phyloP scores from a whole-genome alignment of 2,888 invertebrate genomes.

The Hemistola chrysoprasaria region DNA sequence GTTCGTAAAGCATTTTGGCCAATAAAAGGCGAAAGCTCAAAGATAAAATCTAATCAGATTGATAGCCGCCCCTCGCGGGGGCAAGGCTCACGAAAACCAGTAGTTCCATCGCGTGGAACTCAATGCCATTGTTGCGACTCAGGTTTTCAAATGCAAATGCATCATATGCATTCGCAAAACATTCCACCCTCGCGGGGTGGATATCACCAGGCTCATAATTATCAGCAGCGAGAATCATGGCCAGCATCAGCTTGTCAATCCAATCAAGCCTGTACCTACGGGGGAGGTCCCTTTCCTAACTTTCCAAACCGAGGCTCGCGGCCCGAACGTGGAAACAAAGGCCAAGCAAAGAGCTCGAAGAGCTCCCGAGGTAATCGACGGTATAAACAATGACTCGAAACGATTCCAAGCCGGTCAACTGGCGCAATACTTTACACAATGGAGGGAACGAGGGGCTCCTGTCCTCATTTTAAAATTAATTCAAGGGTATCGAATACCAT shows the following conservation, averaged over 20 bases:
- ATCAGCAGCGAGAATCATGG: too few species aligned
- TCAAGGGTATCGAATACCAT: slow-evolving; percentile 14
- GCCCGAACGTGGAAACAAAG: slow-evolving; percentile 3
- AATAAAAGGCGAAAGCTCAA: not conserved
- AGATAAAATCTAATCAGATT: too few species aligned
- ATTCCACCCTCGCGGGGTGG: slow-evolving; percentile 1
- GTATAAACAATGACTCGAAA: slow-evolving; percentile 1
- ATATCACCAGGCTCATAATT: too few species aligned
- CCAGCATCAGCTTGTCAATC: too few species aligned
- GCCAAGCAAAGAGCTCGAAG: not conserved
- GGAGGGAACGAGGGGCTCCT: slow-evolving; percentile 11
- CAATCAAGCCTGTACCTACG: too few species aligned
- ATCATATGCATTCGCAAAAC: not conserved
- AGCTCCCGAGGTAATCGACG: slow-evolving; percentile 1
- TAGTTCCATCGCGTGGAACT: slow-evolving; percentile 18
- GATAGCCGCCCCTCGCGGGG: slow-evolving; percentile 20
- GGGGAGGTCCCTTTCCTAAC: too few species aligned
- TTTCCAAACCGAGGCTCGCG: slow-evolving; percentile 7
- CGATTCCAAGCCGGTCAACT: slow-evolving; percentile 15
- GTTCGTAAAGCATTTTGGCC: slow-evolving; percentile 27
- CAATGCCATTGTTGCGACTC: not conserved
- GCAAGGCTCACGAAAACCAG: not conserved
- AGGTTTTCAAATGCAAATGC: not conserved
- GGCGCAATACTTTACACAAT: not conserved
- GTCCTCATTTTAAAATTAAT: slow-evolving; percentile 7